Conservation (phyloP, 2,888 invertebrate genomes). For the Chloroclystis v-ata region DNA sequence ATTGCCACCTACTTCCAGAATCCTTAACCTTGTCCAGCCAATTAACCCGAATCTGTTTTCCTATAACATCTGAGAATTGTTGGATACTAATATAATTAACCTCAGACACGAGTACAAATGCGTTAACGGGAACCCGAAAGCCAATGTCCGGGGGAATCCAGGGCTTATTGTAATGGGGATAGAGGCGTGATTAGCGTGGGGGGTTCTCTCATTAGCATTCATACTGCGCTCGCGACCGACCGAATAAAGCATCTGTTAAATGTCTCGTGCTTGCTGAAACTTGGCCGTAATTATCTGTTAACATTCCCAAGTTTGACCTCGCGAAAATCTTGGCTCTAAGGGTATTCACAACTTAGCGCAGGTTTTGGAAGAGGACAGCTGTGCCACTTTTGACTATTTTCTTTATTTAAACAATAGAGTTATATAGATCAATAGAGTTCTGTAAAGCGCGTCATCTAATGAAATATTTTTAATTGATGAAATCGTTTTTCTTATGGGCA, state of each 20-base stretch:
- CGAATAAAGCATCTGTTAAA: slow-evolving; percentile 78
- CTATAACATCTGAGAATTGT: slow-evolving; percentile 58
- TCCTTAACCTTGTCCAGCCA: slow-evolving; percentile 21
- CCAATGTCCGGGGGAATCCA: slow-evolving; percentile 41
- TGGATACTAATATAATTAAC: slow-evolving; percentile 75
- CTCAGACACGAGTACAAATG: slow-evolving; percentile 74
- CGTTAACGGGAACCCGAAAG: slow-evolving; percentile 70
- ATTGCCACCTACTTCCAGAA: slow-evolving; percentile 19
- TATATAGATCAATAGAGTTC: no score
- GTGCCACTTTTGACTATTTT: not conserved
- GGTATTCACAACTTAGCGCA: slow-evolving; percentile 53
- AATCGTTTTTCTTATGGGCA: no score
- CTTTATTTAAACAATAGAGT: no score
- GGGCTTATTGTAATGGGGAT: slow-evolving; percentile 41
- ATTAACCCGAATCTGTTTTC: slow-evolving; percentile 47
- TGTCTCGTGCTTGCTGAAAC: slow-evolving; percentile 76
- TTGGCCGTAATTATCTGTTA: slow-evolving; percentile 77
- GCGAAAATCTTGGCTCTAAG: slow-evolving; percentile 67
- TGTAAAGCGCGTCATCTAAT: no score
- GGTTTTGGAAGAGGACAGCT: not conserved
- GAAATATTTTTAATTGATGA: no score
- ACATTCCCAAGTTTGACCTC: slow-evolving; percentile 77
- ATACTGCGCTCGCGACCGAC: slow-evolving; percentile 72
- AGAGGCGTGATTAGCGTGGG: slow-evolving; percentile 50
- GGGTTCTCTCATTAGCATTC: slow-evolving; percentile 70